Evolutionary conservation across 2,797 vertebrate genomes (phyloP).

Genomic region (Coracias cyanogaster): DNA sequence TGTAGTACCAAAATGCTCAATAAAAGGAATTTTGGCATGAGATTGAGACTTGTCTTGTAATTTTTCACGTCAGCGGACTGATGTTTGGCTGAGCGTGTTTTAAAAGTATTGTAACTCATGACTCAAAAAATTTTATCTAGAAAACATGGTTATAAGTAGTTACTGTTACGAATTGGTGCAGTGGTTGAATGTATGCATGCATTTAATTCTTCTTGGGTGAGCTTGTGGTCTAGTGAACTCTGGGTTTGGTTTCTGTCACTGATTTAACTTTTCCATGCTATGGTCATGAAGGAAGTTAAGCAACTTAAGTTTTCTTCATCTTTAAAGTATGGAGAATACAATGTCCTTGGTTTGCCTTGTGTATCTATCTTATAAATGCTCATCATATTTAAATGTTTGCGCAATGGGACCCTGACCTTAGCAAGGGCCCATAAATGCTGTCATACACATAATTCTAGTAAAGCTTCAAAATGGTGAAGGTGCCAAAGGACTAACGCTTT

Average conservation of each 20-base stretch:
- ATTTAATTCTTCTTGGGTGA: neutral
- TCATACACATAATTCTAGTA: slow-evolving; percentile 22
- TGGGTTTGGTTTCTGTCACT: neutral
- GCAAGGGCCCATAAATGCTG: slow-evolving; percentile 21
- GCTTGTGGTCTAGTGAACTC: neutral
- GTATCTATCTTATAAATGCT: slow-evolving; percentile 34
- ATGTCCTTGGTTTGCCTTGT: slow-evolving; percentile 32
- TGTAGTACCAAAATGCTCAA: neutral
- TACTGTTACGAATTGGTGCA: neutral
- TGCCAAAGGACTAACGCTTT: neutral
- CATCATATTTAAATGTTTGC: slow-evolving; percentile 48
- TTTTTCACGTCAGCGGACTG: neutral
- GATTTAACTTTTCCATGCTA: neutral
- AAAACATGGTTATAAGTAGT: neutral
- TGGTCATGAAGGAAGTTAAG: neutral
- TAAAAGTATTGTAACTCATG: neutral
- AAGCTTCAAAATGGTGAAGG: neutral
- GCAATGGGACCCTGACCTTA: slow-evolving; percentile 43
- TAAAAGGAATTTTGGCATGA: neutral
- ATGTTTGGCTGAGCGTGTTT: neutral
- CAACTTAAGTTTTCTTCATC: slow-evolving; percentile 18
- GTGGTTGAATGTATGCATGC: neutral
- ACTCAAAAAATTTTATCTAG: neutral
- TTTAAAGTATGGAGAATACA: slow-evolving; percentile 11
- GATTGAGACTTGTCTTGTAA: neutral